Percentiles rank a stretch among this genome's conserved stretches.
These are phyloP conservation scores for Ctenochaetus hawaiiensis DNA, from an alignment of 2,797 vertebrate species.

Conservation along the genomic window DNA sequence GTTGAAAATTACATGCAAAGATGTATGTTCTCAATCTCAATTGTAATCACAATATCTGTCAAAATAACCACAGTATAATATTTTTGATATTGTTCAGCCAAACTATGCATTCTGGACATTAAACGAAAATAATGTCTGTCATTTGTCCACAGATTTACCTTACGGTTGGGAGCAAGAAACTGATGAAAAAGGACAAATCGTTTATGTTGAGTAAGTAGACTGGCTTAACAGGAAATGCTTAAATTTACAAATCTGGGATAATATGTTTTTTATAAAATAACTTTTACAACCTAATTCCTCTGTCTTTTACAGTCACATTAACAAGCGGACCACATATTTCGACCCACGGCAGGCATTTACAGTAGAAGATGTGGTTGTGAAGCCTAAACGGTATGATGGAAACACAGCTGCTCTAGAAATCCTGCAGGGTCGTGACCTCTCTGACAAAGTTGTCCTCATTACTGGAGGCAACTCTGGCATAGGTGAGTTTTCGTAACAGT, in stretches of 20 bases:
- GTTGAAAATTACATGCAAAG: no score
- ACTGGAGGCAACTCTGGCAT: slow-evolving; percentile 95
- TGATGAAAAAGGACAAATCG: slow-evolving; percentile 92
- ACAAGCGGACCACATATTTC: slow-evolving; percentile 96
- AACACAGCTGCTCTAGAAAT: slow-evolving; percentile 95
- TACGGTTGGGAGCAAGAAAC: slow-evolving; percentile 99
- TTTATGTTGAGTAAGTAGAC: slow-evolving; percentile 96
- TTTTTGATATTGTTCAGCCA: no score
- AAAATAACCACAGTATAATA: no score
- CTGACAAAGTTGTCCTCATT: slow-evolving; percentile 90
- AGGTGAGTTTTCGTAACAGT: no score
- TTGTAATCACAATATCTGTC: no score
- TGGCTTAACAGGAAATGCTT: background rate
- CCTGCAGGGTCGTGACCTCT: slow-evolving; percentile 93
- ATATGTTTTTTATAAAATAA: background rate
- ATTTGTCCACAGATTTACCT: slow-evolving; percentile 88
- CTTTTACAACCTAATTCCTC: background rate
- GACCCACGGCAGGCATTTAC: slow-evolving; percentile 97
- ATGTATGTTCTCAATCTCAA: no score
- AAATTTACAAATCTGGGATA: background rate
- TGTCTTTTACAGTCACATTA: slow-evolving; percentile 90
- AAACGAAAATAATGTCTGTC: slow-evolving; percentile 15
- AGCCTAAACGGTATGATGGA: slow-evolving; percentile 93
- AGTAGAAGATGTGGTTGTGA: slow-evolving; percentile 92
- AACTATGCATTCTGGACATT: background rate